Evolutionary conservation across 2,797 vertebrate genomes (phyloP).

Genomic region (Margarornis squamiger): DNA sequence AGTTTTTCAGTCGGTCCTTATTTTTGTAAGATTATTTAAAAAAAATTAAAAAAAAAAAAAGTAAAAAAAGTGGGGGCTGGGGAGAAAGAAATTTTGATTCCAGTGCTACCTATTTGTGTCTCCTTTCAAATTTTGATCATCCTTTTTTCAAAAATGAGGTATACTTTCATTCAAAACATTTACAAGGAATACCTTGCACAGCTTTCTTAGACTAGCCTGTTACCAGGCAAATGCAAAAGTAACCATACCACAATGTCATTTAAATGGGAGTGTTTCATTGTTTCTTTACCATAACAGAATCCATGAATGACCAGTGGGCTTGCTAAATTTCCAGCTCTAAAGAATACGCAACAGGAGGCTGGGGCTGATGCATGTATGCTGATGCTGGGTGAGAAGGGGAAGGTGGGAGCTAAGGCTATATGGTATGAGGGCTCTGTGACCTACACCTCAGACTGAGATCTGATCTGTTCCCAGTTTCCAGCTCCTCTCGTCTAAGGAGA

Average conservation of each 20-base stretch:
- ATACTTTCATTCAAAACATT: background rate
- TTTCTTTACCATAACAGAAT: background rate
- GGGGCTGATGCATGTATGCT: background rate
- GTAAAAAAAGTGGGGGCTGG: accelerated
- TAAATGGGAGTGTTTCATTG: background rate
- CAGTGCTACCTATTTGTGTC: background rate
- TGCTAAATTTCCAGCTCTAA: background rate
- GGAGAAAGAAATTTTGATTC: background rate
- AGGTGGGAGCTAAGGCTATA: background rate
- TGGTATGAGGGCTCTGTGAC: background rate
- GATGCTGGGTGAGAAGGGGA: background rate
- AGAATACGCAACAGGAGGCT: background rate
- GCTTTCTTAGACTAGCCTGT: background rate
- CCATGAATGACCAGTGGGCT: background rate
- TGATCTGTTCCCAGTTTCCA: background rate
- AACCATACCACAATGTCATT: background rate
- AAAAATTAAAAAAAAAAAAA: background rate
- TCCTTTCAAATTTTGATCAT: background rate
- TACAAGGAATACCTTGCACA: background rate
- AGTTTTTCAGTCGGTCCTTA: background rate
- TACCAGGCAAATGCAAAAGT: background rate
- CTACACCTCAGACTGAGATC: background rate
- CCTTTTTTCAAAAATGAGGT: background rate
- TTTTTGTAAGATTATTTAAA: background rate
- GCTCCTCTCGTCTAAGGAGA: background rate